Conservation (phyloP, 1,140 invertebrate genomes). For the Neodiprion pinetum region DNA sequence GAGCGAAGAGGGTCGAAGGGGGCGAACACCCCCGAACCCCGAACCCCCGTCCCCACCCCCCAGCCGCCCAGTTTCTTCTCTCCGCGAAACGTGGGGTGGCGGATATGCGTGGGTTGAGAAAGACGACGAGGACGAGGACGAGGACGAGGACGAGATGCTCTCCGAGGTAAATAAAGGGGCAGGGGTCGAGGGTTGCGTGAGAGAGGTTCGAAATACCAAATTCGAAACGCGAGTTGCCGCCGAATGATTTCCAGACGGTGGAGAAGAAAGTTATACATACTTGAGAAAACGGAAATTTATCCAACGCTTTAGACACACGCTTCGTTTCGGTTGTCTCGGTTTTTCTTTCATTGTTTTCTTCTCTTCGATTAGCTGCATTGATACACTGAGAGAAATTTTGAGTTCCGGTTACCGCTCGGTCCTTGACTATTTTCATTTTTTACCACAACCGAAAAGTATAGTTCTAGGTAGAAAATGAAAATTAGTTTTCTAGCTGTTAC, state of each 20-base stretch:
- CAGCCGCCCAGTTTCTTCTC: conserved; percentile 4
- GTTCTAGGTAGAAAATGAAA: no score
- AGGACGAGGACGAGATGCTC: conserved; percentile 3
- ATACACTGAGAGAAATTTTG: no score
- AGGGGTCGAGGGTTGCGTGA: neutral
- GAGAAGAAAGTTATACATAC: neutral
- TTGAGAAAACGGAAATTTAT: no score
- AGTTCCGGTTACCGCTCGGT: no score
- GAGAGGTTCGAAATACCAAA: neutral
- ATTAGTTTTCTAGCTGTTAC: no score
- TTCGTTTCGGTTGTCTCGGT: no score
- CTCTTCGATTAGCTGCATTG: no score
- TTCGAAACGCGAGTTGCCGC: neutral
- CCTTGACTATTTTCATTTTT: no score
- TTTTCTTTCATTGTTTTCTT: no score
- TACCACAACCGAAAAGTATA: no score
- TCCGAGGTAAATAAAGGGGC: neutral
- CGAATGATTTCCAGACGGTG: neutral
- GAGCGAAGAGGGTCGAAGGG: neutral
- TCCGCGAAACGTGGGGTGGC: conserved; percentile 4
- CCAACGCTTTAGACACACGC: no score
- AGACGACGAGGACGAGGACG: neutral
- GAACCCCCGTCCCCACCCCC: neutral
- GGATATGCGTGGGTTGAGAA: neutral
- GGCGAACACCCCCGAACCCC: conserved; percentile 7